Percentiles rank a stretch among this genome's conserved stretches.
phyloP scores from a whole-genome alignment of 2,113 vertebrate species.

The Neogale vison region DNA sequence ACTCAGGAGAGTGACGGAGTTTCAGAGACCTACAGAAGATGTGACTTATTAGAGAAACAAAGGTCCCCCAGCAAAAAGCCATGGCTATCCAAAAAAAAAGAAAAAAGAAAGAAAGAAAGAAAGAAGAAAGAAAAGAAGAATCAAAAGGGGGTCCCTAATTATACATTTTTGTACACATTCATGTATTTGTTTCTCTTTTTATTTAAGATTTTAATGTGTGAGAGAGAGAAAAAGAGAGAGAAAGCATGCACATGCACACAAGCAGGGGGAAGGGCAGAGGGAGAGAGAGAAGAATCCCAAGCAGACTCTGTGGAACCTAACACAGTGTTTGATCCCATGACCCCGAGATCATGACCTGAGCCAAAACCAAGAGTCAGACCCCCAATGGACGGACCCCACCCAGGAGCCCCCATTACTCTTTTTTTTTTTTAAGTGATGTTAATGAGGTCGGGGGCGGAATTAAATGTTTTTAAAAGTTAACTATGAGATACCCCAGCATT shows the following conservation, averaged over 20 bases:
- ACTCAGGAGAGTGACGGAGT: neutral
- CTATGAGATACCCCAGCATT: neutral
- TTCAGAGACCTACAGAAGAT: neutral
- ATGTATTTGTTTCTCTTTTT: no score
- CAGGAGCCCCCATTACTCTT: neutral
- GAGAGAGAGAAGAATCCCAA: neutral
- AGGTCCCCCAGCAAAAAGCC: neutral
- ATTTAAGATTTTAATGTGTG: no score
- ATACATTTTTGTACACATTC: no score
- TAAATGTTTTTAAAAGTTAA: constrained; percentile 6
- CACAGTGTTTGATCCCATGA: neutral
- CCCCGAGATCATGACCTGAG: neutral
- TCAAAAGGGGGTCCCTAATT: no score
- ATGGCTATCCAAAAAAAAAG: neutral
- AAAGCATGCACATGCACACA: neutral
- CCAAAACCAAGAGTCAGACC: neutral
- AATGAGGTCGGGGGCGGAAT: neutral
- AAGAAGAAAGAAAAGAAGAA: no score
- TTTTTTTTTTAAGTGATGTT: neutral
- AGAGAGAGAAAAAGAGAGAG: neutral
- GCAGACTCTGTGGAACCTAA: neutral
- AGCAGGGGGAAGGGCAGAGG: neutral
- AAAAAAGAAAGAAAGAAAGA: neutral
- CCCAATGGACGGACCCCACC: neutral
- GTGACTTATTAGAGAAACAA: neutral